Base-by-base conservation (phyloP, 2,797 vertebrate genomes). In the Hemibagrus guttatus region DNA sequence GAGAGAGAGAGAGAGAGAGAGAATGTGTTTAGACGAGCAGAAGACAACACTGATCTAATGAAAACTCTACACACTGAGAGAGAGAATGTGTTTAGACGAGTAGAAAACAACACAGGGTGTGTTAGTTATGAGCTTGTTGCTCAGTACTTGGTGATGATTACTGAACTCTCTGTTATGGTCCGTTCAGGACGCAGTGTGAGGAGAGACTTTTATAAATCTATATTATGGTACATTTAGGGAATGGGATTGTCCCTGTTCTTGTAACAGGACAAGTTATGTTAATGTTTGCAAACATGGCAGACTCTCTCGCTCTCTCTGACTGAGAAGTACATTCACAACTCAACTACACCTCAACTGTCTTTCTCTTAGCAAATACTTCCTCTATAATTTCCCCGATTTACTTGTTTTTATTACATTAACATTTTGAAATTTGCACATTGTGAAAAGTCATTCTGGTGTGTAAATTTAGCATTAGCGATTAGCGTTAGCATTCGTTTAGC, bases 11-110 rank as follows among this genome's bases (percentile, higher is more conserved):
- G 26, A 76, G n/a, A 85, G 26, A 63, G 13, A 52, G 6, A 74
- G 11, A 59, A 80, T 49, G 63, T 23, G 52, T 59, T 68, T n/a
- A 21, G 21, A 49, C 11, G 23, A 61, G 42, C 42, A 52, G 71
- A 39, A 71, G 26, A 26, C 46, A 66, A 23, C 16, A 74, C 4
- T 5, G 17, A 35, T 93, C 90, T 92, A 93, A 89, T 90, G 91
- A 89, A 88, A 94, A 88, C 58, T 91, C 92, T n/a, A 46, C 90
- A 75, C n/a, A 88, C 95, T 95, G 93, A 76, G 84, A 87, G 81
- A 90, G 76, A 94, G 87, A 61, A 80, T 49, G 63, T 17, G 54
- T 59, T 69, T n/a, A 21, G 21, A 52, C 12, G 23, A 63, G 46
- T 31, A 54, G 72, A 39, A 72, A 17, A n/a, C 49, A 68, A 23